Percentiles rank a stretch among this genome's conserved stretches.
Conservation (phyloP, 2,797 vertebrate genomes). For the Anas georgica region DNA sequence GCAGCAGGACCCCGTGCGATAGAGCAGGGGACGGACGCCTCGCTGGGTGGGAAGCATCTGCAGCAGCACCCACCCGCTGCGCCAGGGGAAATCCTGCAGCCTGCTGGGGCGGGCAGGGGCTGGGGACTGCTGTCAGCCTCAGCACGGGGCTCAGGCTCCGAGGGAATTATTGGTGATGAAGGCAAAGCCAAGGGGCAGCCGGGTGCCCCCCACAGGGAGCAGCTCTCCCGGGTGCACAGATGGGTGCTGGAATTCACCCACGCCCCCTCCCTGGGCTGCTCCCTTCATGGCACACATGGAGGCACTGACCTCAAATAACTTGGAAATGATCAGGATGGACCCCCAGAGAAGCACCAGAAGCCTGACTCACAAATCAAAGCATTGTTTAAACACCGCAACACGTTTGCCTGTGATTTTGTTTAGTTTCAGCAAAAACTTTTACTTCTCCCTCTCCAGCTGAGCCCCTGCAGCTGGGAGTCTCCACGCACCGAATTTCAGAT, state of each 20-base stretch:
- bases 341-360: background rate
- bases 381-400: fast-evolving
- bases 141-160: fast-evolving
- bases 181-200: background rate
- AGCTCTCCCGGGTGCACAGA: background rate
- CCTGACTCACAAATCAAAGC: fast-evolving
- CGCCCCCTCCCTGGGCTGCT: background rate
- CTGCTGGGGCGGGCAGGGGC: background rate
- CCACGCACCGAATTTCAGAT: background rate
- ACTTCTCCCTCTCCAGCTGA: background rate
- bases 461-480: background rate
- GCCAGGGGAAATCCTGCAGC: background rate
- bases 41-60: fast-evolving
- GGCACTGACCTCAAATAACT: background rate
- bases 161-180: fast-evolving
- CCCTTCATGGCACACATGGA: fast-evolving
- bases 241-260: fast-evolving
- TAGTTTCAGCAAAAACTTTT: no score
- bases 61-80: background rate
- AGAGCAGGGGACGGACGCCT: fast-evolving
- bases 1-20: fast-evolving
- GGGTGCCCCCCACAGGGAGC: background rate
- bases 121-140: background rate
- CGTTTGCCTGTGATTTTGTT: background rate
- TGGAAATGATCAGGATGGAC: background rate